These are phyloP conservation scores for Proterorhinus semilunaris DNA, from an alignment of 2,113 vertebrate species.

Conservation along the genomic window DNA sequence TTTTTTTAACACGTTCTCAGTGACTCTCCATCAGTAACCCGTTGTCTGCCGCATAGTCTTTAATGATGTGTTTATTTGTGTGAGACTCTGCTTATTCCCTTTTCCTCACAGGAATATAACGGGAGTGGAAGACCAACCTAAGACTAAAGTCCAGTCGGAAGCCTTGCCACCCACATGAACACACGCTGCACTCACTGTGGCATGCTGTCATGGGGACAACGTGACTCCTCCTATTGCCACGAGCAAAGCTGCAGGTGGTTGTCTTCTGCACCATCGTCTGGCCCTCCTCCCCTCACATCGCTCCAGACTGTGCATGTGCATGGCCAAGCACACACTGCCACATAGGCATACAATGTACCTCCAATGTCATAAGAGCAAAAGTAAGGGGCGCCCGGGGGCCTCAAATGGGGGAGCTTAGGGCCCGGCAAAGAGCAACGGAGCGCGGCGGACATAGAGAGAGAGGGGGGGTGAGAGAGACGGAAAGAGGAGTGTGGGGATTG, in stretches of 20 bases:
- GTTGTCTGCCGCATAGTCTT: too few relatives aligned
- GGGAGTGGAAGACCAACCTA: too few relatives aligned
- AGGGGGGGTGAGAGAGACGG: neutral
- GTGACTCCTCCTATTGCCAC: slow-evolving; percentile 25
- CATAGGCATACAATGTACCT: slow-evolving; percentile 20
- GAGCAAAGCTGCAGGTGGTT: slow-evolving; percentile 52
- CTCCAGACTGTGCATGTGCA: neutral
- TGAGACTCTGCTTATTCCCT: too few relatives aligned
- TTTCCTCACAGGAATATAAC: too few relatives aligned
- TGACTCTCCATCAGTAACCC: too few relatives aligned
- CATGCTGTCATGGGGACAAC: slow-evolving; percentile 34
- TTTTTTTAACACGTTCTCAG: too few relatives aligned
- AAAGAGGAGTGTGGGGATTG: neutral
- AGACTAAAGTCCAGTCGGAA: too few relatives aligned
- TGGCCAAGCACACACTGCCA: neutral
- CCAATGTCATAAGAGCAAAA: slow-evolving; percentile 63
- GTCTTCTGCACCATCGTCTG: slow-evolving; percentile 46
- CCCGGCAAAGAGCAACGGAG: slow-evolving; percentile 57
- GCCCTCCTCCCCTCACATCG: slow-evolving; percentile 41
- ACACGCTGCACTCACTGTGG: slow-evolving; percentile 13
- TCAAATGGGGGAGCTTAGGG: slow-evolving; percentile 53
- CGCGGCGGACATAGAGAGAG: slow-evolving; percentile 26
- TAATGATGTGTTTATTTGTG: too few relatives aligned
- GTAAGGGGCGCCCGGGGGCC: slow-evolving; percentile 40
- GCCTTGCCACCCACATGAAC: neutral